Percentiles rank a stretch among this genome's conserved stretches.
Evolutionary conservation across 2,888 invertebrate species (phyloP).

Genomic region (Synanthedon andrenaeformis): DNA sequence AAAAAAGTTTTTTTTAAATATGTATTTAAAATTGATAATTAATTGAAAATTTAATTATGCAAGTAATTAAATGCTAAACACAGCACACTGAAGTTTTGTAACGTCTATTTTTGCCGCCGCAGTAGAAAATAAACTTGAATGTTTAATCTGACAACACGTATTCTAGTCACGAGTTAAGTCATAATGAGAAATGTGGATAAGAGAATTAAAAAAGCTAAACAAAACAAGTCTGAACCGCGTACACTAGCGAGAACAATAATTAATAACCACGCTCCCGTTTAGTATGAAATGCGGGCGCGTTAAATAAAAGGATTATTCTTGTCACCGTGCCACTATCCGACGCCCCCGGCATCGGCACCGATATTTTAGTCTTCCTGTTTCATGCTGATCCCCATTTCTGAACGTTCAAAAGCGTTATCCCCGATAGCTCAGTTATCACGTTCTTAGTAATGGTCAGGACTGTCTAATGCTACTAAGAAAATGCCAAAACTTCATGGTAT

Average conservation of each 20-base stretch:
- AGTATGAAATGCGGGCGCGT: constrained; percentile 4
- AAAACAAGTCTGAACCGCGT: background rate
- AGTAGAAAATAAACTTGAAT: background rate
- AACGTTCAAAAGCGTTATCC: background rate
- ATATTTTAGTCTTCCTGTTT: constrained; percentile 2
- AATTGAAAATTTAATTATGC: too few species aligned
- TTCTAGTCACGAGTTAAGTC: background rate
- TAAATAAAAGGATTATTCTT: constrained; percentile 4
- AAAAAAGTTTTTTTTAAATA: too few species aligned
- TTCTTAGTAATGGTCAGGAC: too few species aligned
- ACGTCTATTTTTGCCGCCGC: too few species aligned
- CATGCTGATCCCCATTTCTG: constrained; percentile 1
- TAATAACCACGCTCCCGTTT: constrained; percentile 1
- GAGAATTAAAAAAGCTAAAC: background rate
- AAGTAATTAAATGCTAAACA: too few species aligned
- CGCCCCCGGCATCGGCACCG: background rate
- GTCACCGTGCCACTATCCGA: constrained; percentile 1
- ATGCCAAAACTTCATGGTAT: too few species aligned
- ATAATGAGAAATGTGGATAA: background rate
- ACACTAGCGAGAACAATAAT: constrained; percentile 3
- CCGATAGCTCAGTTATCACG: too few species aligned
- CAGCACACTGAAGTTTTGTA: too few species aligned
- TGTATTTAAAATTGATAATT: too few species aligned
- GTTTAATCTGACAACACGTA: background rate
- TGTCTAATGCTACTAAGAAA: too few species aligned